Conservation (phyloP, 2,888 invertebrate species). For the Pogonocherus hispidulus region DNA sequence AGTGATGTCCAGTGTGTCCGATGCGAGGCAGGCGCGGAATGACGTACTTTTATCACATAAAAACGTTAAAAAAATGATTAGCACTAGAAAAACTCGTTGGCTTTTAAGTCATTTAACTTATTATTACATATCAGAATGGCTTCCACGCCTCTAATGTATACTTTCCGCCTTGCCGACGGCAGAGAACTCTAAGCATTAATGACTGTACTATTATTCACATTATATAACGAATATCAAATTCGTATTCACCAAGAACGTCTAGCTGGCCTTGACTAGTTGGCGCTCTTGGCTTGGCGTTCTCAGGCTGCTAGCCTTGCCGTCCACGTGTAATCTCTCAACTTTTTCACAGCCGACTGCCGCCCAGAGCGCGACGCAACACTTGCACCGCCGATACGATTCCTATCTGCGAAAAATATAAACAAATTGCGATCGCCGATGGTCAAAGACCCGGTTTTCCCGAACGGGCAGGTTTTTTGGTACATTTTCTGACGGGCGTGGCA, state of each 20-base stretch:
- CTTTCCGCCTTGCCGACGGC: too few species aligned
- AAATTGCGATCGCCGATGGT: not conserved
- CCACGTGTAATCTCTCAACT: constrained; percentile 54
- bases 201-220: constrained; percentile 23
- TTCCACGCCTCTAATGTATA: too few species aligned
- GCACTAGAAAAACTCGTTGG: too few species aligned
- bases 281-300: constrained; percentile 42
- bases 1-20: too few species aligned
- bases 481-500: too few species aligned
- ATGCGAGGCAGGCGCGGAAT: too few species aligned
- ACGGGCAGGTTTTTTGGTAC: not conserved
- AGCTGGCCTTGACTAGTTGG: constrained; percentile 45
- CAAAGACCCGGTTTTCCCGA: not conserved
- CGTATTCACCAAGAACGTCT: constrained; percentile 37
- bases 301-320: constrained; percentile 51
- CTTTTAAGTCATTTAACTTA: too few species aligned
- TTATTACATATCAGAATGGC: too few species aligned
- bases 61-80: too few species aligned
- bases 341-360: constrained; percentile 37
- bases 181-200: too few species aligned
- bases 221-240: constrained; percentile 34
- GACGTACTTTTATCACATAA: too few species aligned
- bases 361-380: constrained; percentile 20
- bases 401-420: not conserved
- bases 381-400: constrained; percentile 1